These are phyloP conservation scores for Atherix ibis DNA, from an alignment of 2,888 invertebrate genomes.

Conservation along the genomic window DNA sequence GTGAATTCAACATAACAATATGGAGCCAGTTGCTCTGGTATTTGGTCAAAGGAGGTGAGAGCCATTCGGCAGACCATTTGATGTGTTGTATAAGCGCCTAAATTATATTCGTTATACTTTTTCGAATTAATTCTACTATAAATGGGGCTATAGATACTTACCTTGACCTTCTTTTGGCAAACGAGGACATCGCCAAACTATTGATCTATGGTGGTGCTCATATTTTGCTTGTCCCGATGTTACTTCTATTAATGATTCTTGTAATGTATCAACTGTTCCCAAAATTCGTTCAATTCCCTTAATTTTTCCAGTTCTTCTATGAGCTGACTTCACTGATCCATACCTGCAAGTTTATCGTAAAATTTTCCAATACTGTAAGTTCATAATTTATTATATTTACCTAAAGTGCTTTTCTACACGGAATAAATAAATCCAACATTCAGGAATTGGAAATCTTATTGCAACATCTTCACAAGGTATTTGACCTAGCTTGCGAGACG, in stretches of 20 bases:
- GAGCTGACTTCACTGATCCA: conserved; percentile 91
- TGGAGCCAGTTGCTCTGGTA: conserved; percentile 83
- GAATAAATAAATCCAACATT: conserved; percentile 98
- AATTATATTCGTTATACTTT: conserved; percentile 12
- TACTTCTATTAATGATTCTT: conserved; percentile 85
- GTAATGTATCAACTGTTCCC: conserved; percentile 79
- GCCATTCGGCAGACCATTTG: conserved; percentile 88
- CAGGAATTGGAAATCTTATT: conserved; percentile 92
- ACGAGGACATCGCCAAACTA: conserved; percentile 96
- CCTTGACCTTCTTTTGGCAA: conserved; percentile 98
- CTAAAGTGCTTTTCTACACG: conserved; percentile 92
- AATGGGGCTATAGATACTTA: no score
- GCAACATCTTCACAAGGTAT: conserved; percentile 96
- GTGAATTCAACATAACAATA: conserved; percentile 90
- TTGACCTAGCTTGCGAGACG: conserved; percentile 87
- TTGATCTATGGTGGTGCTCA: conserved; percentile 92
- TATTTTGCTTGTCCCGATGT: conserved; percentile 97
- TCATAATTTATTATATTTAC: conserved; percentile 16
- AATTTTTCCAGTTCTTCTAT: conserved; percentile 73
- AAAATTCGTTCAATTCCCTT: conserved; percentile 85
- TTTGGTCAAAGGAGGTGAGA: conserved; percentile 91
- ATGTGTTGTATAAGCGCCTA: conserved; percentile 96
- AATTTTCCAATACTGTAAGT: neutral
- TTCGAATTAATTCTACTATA: neutral
- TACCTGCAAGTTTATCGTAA: conserved; percentile 41